Conservation (phyloP, 2,797 vertebrate species). For the Delichon dasypus region DNA sequence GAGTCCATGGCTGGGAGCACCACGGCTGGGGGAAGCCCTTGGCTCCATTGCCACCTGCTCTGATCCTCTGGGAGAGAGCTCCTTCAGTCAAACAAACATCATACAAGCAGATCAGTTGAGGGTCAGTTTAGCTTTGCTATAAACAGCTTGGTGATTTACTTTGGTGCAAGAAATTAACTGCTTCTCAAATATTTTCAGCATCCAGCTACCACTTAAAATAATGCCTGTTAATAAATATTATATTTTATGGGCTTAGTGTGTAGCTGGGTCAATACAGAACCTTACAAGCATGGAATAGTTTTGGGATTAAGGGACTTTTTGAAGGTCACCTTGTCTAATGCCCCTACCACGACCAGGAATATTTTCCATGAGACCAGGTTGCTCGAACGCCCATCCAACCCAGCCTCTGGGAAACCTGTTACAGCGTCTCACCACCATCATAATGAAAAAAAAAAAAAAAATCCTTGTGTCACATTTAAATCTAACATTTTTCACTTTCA, state of each 20-base stretch:
- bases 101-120: neutral
- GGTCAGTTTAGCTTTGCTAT: neutral
- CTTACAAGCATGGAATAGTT: neutral
- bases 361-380: neutral
- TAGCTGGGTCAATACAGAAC: neutral
- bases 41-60: rapidly evolving
- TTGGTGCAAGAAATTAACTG: neutral
- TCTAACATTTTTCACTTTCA: neutral
- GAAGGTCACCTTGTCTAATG: neutral
- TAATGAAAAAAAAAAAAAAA: neutral
- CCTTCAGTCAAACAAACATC: neutral
- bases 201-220: neutral
- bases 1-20: neutral
- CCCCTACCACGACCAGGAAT: neutral
- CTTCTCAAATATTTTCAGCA: neutral
- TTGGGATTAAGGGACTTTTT: neutral
- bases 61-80: neutral
- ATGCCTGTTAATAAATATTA: neutral
- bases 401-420: neutral
- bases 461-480: neutral
- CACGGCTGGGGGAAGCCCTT: rapidly evolving
- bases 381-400: neutral
- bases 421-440: neutral
- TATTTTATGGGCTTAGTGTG: neutral
- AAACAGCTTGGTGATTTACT: neutral